Percentiles rank a stretch among this genome's conserved stretches.
These are phyloP conservation scores for Resseliella maxima DNA, from an alignment of 2,888 invertebrate genomes.

Conservation along the genomic window DNA sequence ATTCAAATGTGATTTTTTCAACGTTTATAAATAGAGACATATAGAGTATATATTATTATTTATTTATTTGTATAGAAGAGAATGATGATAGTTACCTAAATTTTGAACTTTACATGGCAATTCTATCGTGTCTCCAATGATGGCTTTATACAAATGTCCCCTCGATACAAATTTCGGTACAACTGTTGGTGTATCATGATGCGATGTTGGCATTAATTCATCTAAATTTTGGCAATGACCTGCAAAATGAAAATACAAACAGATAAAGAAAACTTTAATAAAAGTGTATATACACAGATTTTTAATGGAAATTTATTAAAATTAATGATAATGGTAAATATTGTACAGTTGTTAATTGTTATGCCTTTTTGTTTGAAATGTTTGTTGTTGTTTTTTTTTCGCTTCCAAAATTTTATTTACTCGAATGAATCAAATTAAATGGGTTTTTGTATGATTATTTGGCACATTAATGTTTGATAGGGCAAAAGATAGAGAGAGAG, in stretches of 20 bases:
- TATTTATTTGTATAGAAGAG: too few species aligned
- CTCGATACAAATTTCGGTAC: slow-evolving; percentile 79
- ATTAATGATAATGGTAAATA: not conserved
- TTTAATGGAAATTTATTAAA: not conserved
- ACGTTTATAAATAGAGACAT: not conserved
- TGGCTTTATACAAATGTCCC: slow-evolving; percentile 81
- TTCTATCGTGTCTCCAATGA: slow-evolving; percentile 81
- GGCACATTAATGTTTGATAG: too few species aligned
- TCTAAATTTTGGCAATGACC: slow-evolving; percentile 59
- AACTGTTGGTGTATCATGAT: slow-evolving; percentile 61
- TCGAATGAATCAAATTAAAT: not conserved
- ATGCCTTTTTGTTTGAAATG: too few species aligned
- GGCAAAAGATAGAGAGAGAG: too few species aligned
- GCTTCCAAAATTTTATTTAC: not conserved
- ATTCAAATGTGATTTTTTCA: not conserved
- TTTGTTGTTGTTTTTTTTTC: not conserved
- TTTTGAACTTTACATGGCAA: slow-evolving; percentile 85
- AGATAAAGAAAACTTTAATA: not conserved
- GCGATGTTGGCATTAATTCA: slow-evolving; percentile 59
- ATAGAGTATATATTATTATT: not conserved
- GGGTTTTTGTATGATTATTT: not conserved
- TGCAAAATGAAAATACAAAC: slow-evolving; percentile 53
- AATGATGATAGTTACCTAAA: slow-evolving; percentile 67
- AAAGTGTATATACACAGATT: not conserved
- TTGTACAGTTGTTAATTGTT: not conserved